Conservation (phyloP, 2,113 vertebrate genomes). For the Nasalis larvatus region DNA sequence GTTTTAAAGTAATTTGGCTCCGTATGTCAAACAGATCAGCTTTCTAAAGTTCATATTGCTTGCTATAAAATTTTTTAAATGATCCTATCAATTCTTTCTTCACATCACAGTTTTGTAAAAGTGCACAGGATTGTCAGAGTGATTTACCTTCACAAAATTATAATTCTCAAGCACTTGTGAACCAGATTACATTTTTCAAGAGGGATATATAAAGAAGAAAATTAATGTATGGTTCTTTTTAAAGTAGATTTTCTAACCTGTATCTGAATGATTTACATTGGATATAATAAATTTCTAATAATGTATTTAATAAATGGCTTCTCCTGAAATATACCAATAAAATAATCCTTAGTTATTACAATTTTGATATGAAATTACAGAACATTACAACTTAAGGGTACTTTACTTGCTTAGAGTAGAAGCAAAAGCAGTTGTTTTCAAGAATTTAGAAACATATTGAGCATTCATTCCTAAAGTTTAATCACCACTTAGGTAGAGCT, state of each 20-base stretch:
- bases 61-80: neutral
- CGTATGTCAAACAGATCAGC: neutral
- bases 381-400: neutral
- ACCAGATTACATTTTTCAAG: neutral
- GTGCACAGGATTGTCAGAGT: neutral
- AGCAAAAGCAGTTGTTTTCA: conserved; percentile 40
- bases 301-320: neutral
- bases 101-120: neutral
- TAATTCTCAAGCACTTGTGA: neutral
- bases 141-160: neutral
- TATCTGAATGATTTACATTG: neutral
- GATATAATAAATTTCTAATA: neutral
- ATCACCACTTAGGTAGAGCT: conserved; percentile 84
- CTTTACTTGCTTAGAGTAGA: conserved; percentile 57
- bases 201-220: neutral
- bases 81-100: neutral
- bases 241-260: neutral
- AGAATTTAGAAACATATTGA: conserved; percentile 75
- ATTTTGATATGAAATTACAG: neutral
- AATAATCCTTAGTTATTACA: neutral
- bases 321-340: neutral
- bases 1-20: neutral
- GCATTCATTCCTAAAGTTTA: conserved; percentile 81
- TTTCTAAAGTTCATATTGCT: neutral
- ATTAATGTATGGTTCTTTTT: neutral